Conservation (phyloP, 2,113 vertebrate species). For the Trichechus manatus region DNA sequence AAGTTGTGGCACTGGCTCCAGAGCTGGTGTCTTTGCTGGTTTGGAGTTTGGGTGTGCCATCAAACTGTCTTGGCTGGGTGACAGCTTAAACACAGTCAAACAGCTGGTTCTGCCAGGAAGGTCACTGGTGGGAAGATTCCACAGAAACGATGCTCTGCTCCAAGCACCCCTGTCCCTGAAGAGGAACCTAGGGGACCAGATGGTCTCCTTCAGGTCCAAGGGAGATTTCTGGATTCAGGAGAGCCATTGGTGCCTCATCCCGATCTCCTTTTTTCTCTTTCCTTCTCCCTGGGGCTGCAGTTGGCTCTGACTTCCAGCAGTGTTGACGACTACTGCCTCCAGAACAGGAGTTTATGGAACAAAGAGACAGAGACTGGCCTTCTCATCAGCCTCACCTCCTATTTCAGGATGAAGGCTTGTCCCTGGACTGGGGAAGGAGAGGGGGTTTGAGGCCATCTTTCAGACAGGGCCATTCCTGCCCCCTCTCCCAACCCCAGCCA, state of each 20-base stretch:
- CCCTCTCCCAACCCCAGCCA: background rate
- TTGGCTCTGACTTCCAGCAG: background rate
- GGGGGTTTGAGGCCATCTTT: background rate
- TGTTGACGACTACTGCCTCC: background rate
- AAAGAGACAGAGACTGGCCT: background rate
- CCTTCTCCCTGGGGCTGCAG: background rate
- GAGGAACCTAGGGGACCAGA: background rate
- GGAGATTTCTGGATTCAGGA: background rate
- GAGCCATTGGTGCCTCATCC: background rate
- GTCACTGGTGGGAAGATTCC: slow-evolving; percentile 34
- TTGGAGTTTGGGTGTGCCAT: slow-evolving; percentile 74
- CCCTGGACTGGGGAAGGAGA: too few relatives aligned
- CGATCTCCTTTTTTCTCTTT: background rate
- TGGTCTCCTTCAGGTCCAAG: background rate
- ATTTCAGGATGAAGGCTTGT: background rate
- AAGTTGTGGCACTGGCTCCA: slow-evolving; percentile 15
- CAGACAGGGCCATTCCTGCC: background rate
- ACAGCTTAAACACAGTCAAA: slow-evolving; percentile 67
- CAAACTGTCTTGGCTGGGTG: slow-evolving; percentile 67
- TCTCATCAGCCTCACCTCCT: background rate
- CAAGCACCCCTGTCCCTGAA: background rate
- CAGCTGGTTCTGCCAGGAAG: slow-evolving; percentile 64
- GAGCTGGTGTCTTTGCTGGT: slow-evolving; percentile 13
- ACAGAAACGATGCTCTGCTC: slow-evolving; percentile 25
- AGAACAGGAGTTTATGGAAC: background rate